Evolutionary conservation across 2,888 invertebrate genomes (phyloP).

Genomic region (Maniola hyperantus): DNA sequence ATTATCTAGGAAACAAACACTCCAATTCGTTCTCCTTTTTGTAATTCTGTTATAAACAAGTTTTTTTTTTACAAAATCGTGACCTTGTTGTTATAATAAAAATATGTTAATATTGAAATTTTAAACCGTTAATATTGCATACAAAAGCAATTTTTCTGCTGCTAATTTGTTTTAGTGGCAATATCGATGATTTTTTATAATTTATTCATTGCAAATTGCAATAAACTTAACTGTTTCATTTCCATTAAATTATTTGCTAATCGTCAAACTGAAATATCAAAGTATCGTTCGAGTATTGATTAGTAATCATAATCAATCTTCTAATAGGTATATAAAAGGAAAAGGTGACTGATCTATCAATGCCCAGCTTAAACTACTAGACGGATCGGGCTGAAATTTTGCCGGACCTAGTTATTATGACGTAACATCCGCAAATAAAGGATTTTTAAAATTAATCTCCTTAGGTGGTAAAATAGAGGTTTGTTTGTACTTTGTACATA

Average conservation of each 20-base stretch:
- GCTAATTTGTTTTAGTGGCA: background rate
- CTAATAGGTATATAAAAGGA: too few species aligned
- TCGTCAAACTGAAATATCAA: background rate
- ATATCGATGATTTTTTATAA: background rate
- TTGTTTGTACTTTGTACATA: too few species aligned
- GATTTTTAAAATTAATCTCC: too few species aligned
- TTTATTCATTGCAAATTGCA: constrained; percentile 1
- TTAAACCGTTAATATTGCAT: background rate
- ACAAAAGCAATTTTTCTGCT: background rate
- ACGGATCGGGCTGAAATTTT: too few species aligned
- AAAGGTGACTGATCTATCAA: too few species aligned
- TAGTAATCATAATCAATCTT: too few species aligned
- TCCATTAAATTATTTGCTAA: constrained; percentile 3
- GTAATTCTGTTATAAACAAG: background rate
- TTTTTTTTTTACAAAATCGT: background rate
- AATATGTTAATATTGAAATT: too few species aligned
- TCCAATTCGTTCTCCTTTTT: background rate
- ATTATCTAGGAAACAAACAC: background rate
- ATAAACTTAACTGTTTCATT: constrained; percentile 5
- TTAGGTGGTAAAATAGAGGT: too few species aligned
- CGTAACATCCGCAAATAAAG: too few species aligned
- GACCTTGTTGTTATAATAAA: background rate
- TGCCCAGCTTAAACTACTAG: too few species aligned
- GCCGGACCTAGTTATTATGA: too few species aligned
- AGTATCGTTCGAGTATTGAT: background rate